Conservation (phyloP, 2,888 invertebrate species). For the Myopa tessellatipennis region DNA sequence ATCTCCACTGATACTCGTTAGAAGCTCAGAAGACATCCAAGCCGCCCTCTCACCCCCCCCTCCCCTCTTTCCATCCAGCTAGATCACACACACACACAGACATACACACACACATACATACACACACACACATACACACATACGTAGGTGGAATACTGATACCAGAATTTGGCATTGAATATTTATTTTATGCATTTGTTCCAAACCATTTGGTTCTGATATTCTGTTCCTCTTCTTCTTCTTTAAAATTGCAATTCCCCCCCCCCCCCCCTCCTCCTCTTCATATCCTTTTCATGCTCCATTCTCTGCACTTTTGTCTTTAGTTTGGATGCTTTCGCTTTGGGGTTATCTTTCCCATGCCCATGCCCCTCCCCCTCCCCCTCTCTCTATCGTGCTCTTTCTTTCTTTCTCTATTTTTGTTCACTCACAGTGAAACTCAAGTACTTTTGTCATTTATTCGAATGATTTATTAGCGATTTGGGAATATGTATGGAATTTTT, state of each 20-base stretch:
- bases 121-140: conserved; percentile 1
- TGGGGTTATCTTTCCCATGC: not conserved
- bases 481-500: conserved; percentile 2
- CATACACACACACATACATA: not conserved
- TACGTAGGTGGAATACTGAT: conserved; percentile 11
- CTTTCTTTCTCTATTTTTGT: too few species aligned
- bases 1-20: conserved; percentile 18
- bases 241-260: not conserved
- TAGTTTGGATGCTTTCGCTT: not conserved
- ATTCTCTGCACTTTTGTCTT: not conserved
- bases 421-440: conserved; percentile 2
- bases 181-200: conserved; percentile 35
- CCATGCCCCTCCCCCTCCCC: not conserved
- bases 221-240: conserved; percentile 8
- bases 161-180: conserved; percentile 20
- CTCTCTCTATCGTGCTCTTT: not conserved
- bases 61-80: not conserved
- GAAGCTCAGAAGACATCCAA: not conserved
- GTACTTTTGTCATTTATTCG: conserved; percentile 30
- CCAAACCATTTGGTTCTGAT: conserved; percentile 25
- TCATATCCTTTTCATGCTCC: not conserved
- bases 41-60: not conserved
- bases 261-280: not conserved
- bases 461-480: conserved; percentile 38
- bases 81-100: not conserved